Evolutionary conservation across 2,113 vertebrate genomes (phyloP).

Genomic region (Sturnus vulgaris): DNA sequence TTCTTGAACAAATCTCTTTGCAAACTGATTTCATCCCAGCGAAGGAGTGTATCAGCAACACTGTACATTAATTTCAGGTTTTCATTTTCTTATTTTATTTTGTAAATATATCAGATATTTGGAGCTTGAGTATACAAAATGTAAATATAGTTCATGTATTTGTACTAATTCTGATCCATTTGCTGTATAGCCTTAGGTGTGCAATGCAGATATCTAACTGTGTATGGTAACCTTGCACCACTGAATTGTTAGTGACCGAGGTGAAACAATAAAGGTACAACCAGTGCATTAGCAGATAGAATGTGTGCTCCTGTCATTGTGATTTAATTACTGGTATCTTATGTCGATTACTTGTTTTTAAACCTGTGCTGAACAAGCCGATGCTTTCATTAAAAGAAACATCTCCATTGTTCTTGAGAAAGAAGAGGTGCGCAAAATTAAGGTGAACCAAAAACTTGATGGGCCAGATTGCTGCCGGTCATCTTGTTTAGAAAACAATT

Average conservation of each 20-base stretch:
- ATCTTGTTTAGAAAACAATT: too few species aligned
- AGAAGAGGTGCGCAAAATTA: neutral
- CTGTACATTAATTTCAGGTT: conserved; percentile 90
- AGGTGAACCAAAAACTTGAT: accelerated
- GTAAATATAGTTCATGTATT: conserved; percentile 99
- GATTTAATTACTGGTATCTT: neutral
- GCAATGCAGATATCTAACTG: conserved; percentile 96
- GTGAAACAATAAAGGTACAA: conserved; percentile 96
- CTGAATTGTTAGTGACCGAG: conserved; percentile 94
- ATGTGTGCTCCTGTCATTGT: neutral
- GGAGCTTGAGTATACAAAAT: conserved; percentile 97
- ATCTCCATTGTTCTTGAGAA: accelerated
- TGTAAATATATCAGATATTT: conserved; percentile 98
- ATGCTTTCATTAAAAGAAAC: neutral
- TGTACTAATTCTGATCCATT: conserved; percentile 99
- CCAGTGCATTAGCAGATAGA: conserved; percentile 79
- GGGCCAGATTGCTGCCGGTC: neutral
- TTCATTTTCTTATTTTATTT: conserved; percentile 95
- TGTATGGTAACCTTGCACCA: conserved; percentile 98
- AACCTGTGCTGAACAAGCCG: neutral
- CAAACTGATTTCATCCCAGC: conserved; percentile 71
- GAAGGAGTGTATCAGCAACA: conserved; percentile 81
- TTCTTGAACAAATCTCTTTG: conserved; percentile 74
- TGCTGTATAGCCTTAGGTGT: conserved; percentile 98
- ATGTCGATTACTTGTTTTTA: neutral